Conservation (phyloP, 2,888 invertebrate genomes). For the Dusona sp. region DNA sequence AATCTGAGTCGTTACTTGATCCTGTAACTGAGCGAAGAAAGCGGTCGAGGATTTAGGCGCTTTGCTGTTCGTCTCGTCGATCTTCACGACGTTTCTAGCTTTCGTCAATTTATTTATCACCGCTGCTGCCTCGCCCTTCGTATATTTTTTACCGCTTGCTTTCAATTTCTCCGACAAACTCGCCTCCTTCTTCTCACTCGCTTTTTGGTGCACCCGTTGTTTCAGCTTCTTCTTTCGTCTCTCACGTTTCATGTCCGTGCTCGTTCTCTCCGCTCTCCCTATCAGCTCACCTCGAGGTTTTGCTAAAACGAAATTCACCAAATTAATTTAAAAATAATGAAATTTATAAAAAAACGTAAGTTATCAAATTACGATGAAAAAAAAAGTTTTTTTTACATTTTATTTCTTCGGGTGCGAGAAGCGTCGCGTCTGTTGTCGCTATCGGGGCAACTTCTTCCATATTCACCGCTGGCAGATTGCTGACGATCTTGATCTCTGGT, state of each 20-base stretch:
- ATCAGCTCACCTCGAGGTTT: slow-evolving; percentile 86
- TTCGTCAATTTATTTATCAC: slow-evolving; percentile 88
- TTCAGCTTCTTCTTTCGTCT: slow-evolving; percentile 94
- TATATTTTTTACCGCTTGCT: slow-evolving; percentile 86
- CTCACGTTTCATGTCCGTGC: slow-evolving; percentile 95
- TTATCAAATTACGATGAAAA: slow-evolving; percentile 62
- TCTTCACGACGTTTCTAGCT: slow-evolving; percentile 88
- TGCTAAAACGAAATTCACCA: slow-evolving; percentile 76
- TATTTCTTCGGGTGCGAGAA: slow-evolving; percentile 97
- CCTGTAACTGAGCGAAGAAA: slow-evolving; percentile 95
- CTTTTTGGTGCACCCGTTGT: slow-evolving; percentile 87
- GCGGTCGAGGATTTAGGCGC: slow-evolving; percentile 91
- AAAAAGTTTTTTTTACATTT: slow-evolving; percentile 85
- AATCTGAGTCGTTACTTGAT: slow-evolving; percentile 88
- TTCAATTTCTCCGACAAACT: slow-evolving; percentile 75
- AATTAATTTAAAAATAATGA: slow-evolving; percentile 73
- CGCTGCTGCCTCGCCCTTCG: slow-evolving; percentile 87
- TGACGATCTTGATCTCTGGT: slow-evolving; percentile 95
- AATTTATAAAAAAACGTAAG: slow-evolving; percentile 86
- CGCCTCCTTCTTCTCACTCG: slow-evolving; percentile 84
- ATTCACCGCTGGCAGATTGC: slow-evolving; percentile 94
- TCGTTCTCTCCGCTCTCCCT: slow-evolving; percentile 92
- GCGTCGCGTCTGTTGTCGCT: slow-evolving; percentile 92
- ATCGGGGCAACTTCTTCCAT: slow-evolving; percentile 99
- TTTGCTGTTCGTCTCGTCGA: slow-evolving; percentile 84